Evolutionary conservation across 35 echinoderm and acorn worm genomes (phyloP), one percentile per base, ranked within the genome.

Genomic region (Apostichopus californicus): DNA sequence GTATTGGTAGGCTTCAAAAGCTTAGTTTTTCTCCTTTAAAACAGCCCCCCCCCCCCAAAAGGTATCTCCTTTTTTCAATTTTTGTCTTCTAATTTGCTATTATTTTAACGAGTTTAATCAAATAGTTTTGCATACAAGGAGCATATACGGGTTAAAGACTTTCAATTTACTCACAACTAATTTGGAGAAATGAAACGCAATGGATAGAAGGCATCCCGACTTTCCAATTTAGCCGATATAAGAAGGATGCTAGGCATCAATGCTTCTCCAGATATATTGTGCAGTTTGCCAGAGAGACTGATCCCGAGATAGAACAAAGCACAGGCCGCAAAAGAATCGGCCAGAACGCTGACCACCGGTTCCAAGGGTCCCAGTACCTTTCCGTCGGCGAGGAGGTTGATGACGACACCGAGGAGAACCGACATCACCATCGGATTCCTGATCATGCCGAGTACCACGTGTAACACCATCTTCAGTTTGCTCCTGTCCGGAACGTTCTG

Each of bases 301-400:
- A 98, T 87, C 11, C 96, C 96, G 12, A 98, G 90, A 55, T 81
- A 93, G 59, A 98, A 98, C 3, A 98, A 86, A 18, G 96, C 96
- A 0, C 92, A 94, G 17, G 96, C 94, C 13, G 82, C 70, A 73
- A 93, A 98, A 4, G 96, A 95, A 54, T 87, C 82, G 5, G 79
- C 92, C 24, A 98, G 54, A 26, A 91, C 89, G 13, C 90, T 75
- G 8, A 98, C 77, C 55, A 98, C 93, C 66, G 70, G 73, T 4
- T 78, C 77, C 9, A 98, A 60, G 12, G 92, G 54, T 0, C 5
- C 1, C 12, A 94, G 96, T 54, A 98, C 23, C 53, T 56, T 78
- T 54, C 93, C 91, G 22, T 84, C 65, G 61, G 95, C 80, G 54
- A 87, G 56, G 54, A 95, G 91, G 77, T 98, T 95, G 28, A 90